Evolutionary conservation across 2,888 invertebrate genomes (phyloP), one percentile per base, ranked within the genome.

Genomic region (Brachylomia viminalis): DNA sequence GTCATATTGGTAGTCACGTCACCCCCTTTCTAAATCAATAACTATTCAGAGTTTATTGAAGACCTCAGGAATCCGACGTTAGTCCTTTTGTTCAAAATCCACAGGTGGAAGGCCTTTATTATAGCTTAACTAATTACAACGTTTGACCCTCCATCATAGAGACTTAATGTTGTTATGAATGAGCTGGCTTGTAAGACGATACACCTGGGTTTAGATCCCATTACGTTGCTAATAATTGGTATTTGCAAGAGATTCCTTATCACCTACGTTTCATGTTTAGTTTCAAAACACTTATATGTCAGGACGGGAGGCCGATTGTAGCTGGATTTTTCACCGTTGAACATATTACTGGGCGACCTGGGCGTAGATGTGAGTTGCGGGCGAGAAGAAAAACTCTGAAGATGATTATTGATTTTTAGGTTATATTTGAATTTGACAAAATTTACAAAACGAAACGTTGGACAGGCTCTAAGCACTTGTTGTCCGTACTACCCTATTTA

Each of bases 221-320:
- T 80, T 54, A 80, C 47, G 8, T 4, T 17, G 23, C 11, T 54
- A 17, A 38, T 56, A 80, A 77, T 77, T 74, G 54, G 20, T 30
- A 33, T 80, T 59, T 11, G 49, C 10, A 11, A 62, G 23, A 6
- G 45, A 65, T 81, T 38, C 38, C 3, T n/a, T 33, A 8, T 38
- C 17, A 58, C 15, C 23, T 73, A 49, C 3, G 15, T 64, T 30
- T 33, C 11, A 45, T 54, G 4, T 15, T 11, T 52, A 2, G 10
- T 54, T 33, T 67, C 0, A 49, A 30, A 30, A 38, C 13, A 17
- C 17, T 23, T 64, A n/a, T 7, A n/a, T n/a, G n/a, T n/a, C n/a
- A n/a, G n/a, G n/a, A n/a, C n/a, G n/a, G n/a, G n/a, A n/a, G n/a
- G n/a, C n/a, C n/a, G n/a, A n/a, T n/a, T n/a, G n/a, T n/a, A n/a